A percentile compares a stretch with the other conserved stretches of the same genome.
phyloP scores from a whole-genome alignment of 2,113 vertebrate species.

The Myrmophylax atrothorax region DNA sequence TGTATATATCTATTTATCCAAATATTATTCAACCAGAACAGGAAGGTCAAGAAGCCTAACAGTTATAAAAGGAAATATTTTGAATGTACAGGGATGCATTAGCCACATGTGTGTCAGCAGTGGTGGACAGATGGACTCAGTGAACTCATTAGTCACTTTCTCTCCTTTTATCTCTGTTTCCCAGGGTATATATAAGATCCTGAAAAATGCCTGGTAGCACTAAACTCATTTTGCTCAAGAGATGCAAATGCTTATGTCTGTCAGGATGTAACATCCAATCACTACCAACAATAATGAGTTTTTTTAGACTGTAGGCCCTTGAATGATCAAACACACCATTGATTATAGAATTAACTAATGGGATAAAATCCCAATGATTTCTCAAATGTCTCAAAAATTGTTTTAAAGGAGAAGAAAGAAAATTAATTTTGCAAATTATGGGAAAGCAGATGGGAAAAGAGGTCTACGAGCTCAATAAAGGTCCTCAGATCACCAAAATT shows the following conservation, averaged over 20 bases:
- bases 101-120: neutral
- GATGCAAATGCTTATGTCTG: neutral
- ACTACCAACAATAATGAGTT: neutral
- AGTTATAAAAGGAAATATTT: neutral
- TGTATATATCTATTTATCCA: slow-evolving; percentile 16
- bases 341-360: neutral
- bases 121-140: neutral
- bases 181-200: neutral
- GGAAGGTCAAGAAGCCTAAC: neutral
- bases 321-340: neutral
- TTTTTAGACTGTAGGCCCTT: neutral
- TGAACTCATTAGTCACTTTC: neutral
- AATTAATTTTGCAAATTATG: neutral
- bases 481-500: neutral
- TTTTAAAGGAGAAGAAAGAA: neutral
- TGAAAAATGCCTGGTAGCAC: neutral
- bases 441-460: neutral
- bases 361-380: neutral
- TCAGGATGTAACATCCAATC: neutral
- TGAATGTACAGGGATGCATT: neutral
- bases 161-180: neutral
- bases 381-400: neutral
- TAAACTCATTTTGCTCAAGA: neutral
- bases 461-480: neutral
- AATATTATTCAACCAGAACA: slow-evolving; percentile 4